Base-by-base conservation (phyloP, 2,113 vertebrate genomes). In the Scomber scombrus region DNA sequence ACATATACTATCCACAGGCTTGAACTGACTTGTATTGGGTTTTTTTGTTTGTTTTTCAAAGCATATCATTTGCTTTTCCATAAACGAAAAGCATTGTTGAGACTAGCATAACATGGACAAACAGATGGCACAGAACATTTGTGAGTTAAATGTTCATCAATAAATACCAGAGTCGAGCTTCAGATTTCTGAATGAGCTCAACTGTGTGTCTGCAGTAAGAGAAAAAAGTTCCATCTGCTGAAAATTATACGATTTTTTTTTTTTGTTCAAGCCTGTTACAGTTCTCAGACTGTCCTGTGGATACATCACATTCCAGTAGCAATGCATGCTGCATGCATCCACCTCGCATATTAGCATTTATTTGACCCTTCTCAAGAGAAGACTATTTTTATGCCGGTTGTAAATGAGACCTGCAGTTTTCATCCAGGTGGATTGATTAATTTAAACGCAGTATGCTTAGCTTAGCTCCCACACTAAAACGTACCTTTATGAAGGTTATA, bases 1-100 rank as follows among this genome's bases (percentile, higher is more conserved):
- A 89, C 66, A 85, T 62, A 65, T 31, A 29, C 52, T 55, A 43
- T 57, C 11, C 50, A 75, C 78, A 69, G 43, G 43, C 31, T 70
- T 68, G 0, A 71, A 66, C 31, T 76, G 66, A 68, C 21, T 65
- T 12, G 2, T 14, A 11, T 47, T 68, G 3, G 23, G 23, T 13
- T 65, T 50, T 63, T 62, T 54, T 82, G 31, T 34, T 34, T 34
- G 5, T 3, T 34, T 34, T 34, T 58, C 29, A 55, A 62, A 68
- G 29, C 56, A 34, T 69, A 51, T 56, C 11, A 23, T 34, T 23
- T 60, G 1, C 40, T 43, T 69, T 56, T 70, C 3, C 0, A 62
- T 18, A 21, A 67, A 60, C 3, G 10, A 54, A 43, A 51, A 71
- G 34, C 5, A 0, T 13, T n/a, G 9, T 14, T 19, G 18, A 60